phyloP scores from a whole-genome alignment of 2,113 vertebrate species.

The Herpetotheres cachinnans region DNA sequence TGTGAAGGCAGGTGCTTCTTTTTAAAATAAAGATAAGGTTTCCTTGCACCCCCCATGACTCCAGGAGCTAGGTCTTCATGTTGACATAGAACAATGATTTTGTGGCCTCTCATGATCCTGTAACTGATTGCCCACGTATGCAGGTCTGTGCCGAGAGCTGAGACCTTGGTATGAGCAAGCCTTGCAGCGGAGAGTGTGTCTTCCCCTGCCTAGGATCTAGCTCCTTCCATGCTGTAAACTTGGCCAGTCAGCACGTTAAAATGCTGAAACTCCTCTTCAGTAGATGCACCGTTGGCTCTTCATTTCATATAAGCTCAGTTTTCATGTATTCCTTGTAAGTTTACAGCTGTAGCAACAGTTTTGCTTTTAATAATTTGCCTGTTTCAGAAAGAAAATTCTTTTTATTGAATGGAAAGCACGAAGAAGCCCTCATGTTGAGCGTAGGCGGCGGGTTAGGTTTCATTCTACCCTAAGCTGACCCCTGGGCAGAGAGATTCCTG shows the following conservation, averaged over 20 bases:
- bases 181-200: neutral
- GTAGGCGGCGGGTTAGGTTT: neutral
- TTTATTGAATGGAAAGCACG: neutral
- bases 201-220: neutral
- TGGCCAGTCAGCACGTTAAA: neutral
- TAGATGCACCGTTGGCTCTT: neutral
- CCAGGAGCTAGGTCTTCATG: neutral
- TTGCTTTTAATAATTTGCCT: neutral
- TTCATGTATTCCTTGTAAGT: neutral
- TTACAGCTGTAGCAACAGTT: neutral
- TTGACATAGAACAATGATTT: neutral
- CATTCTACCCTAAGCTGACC: conserved; percentile 64
- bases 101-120: neutral
- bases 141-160: neutral
- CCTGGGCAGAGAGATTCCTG: conserved; percentile 64
- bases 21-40: neutral
- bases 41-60: neutral
- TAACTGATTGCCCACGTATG: neutral
- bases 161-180: neutral
- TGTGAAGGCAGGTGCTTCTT: neutral
- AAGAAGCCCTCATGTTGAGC: neutral
- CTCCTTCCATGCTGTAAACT: neutral
- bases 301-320: neutral
- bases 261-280: neutral
- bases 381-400: neutral